A percentile compares a stretch with the other conserved stretches of the same genome.
These are phyloP conservation scores for Heterotilapia buettikoferi DNA, from an alignment of 2,113 vertebrate genomes.

Conservation along the genomic window DNA sequence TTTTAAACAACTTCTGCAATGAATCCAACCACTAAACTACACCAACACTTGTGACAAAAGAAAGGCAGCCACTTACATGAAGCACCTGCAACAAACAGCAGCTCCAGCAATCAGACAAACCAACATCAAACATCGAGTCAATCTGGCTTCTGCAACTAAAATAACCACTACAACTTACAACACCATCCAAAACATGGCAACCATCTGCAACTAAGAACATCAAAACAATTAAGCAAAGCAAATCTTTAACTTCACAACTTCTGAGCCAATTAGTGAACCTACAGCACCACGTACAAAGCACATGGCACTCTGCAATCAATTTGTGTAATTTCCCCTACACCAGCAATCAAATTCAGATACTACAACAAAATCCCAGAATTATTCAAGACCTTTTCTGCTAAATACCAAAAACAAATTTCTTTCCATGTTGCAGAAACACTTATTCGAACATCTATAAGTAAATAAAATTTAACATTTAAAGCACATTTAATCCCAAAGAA, in stretches of 20 bases:
- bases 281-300: neutral
- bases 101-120: neutral
- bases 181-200: neutral
- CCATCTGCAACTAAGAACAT: neutral
- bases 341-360: neutral
- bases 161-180: neutral
- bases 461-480: neutral
- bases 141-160: neutral
- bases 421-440: neutral
- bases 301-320: rapidly evolving
- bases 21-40: neutral
- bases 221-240: neutral
- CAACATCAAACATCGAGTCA: neutral
- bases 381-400: neutral
- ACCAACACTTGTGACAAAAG: neutral
- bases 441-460: neutral
- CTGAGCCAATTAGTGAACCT: neutral
- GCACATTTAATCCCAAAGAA: neutral
- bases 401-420: rapidly evolving
- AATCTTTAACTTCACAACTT: rapidly evolving
- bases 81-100: neutral
- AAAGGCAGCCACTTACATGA: neutral
- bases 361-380: neutral
- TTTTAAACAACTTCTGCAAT: neutral
- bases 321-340: neutral